phyloP scores from a whole-genome alignment of 2,888 invertebrate species.

The Cephalotes varians region DNA sequence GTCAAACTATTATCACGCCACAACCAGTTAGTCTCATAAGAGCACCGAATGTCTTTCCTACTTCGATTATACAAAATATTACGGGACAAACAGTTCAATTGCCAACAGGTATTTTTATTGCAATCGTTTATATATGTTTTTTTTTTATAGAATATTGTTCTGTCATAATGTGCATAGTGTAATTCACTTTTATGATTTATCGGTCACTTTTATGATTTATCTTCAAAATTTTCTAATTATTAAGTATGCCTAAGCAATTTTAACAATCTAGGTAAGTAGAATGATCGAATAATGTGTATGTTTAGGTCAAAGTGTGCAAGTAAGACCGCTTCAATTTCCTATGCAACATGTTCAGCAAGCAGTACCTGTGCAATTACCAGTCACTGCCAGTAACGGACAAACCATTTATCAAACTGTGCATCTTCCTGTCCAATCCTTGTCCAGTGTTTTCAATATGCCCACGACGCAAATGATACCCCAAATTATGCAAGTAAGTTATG shows the following conservation, averaged over 20 bases:
- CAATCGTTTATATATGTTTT: background rate
- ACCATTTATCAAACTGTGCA: slow-evolving; percentile 98
- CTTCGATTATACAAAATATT: slow-evolving; percentile 91
- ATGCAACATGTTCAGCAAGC: slow-evolving; percentile 90
- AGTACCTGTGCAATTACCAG: slow-evolving; percentile 96
- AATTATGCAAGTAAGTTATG: slow-evolving; percentile 89
- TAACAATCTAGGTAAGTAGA: background rate
- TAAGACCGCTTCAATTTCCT: slow-evolving; percentile 90
- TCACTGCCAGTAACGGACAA: slow-evolving; percentile 93
- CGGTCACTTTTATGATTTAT: background rate
- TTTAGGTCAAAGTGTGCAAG: slow-evolving; percentile 90
- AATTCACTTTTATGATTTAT: background rate
- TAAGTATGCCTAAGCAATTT: background rate
- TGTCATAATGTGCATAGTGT: background rate
- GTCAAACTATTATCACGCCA: slow-evolving; percentile 86
- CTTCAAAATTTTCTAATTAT: background rate
- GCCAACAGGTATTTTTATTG: slow-evolving; percentile 86
- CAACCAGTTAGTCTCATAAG: slow-evolving; percentile 88
- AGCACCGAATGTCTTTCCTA: slow-evolving; percentile 89
- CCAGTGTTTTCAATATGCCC: slow-evolving; percentile 88
- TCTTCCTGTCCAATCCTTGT: slow-evolving; percentile 94
- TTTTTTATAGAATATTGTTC: background rate
- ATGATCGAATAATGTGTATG: slow-evolving; percentile 56
- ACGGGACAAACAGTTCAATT: slow-evolving; percentile 90
- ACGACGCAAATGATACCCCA: slow-evolving; percentile 94